Evolutionary conservation across 1,140 invertebrate genomes (phyloP).

Genomic region (Melitaea cinxia): DNA sequence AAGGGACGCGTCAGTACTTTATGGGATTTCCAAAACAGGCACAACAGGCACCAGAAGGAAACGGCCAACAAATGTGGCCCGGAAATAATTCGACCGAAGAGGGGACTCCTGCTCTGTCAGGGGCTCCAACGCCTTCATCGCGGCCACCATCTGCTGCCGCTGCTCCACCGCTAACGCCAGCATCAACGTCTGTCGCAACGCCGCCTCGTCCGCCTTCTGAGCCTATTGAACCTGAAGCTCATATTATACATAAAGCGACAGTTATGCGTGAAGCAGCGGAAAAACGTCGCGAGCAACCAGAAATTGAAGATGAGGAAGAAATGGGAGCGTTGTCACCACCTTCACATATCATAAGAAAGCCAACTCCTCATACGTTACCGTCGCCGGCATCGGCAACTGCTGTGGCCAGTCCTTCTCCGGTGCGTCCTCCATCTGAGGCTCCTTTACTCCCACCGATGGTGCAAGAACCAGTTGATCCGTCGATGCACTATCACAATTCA

Average conservation of each 20-base stretch:
- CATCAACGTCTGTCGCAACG: slow-evolving; percentile 46
- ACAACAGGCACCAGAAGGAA: slow-evolving; percentile 76
- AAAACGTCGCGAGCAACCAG: slow-evolving; percentile 73
- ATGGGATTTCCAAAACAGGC: slow-evolving; percentile 86
- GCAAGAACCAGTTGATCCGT: slow-evolving; percentile 51
- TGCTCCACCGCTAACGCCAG: slow-evolving; percentile 63
- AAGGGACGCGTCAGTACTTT: slow-evolving; percentile 90
- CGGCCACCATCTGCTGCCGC: slow-evolving; percentile 70
- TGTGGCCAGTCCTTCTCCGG: slow-evolving; percentile 63
- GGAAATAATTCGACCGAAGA: slow-evolving; percentile 67
- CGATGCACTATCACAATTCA: slow-evolving; percentile 54
- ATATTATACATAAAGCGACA: slow-evolving; percentile 78
- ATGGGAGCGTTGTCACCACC: slow-evolving; percentile 69
- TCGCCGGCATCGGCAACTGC: slow-evolving; percentile 70
- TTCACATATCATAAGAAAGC: slow-evolving; percentile 74
- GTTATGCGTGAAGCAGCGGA: slow-evolving; percentile 81
- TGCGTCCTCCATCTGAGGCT: slow-evolving; percentile 59
- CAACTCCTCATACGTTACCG: slow-evolving; percentile 55
- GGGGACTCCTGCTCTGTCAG: slow-evolving; percentile 73
- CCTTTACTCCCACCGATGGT: slow-evolving; percentile 38
- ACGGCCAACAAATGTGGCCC: slow-evolving; percentile 69
- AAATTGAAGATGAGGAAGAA: slow-evolving; percentile 74
- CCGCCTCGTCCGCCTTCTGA: slow-evolving; percentile 72
- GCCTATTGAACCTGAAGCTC: slow-evolving; percentile 74
- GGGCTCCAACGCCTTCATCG: slow-evolving; percentile 62